Base-by-base conservation (phyloP, 2,113 vertebrate genomes). In the Tragelaphus strepsiceros region DNA sequence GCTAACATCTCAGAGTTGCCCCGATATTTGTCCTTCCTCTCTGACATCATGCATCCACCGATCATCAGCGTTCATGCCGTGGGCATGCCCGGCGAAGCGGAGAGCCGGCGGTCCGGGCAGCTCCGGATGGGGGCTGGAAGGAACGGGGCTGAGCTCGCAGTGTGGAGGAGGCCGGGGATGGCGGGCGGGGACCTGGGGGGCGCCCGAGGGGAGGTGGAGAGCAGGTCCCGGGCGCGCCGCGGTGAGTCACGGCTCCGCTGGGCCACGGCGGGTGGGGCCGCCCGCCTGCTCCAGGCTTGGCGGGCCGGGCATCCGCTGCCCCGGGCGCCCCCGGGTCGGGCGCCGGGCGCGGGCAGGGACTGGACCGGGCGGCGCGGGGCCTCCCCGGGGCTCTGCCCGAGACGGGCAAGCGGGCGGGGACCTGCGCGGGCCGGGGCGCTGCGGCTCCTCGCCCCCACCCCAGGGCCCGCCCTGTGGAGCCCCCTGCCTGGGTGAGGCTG, bases 211-310 rank as follows among this genome's bases (percentile, higher is more conserved):
- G 32, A 12, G 51, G 51, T 8, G 80, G 80, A 54, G 80, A 82
- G 32, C 32, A 35, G 32, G 64, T 67, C 16, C 32, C 9, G 32
- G 32, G 64, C 62, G 3, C 7, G 62, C 32, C 32, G 19, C 19
- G 5, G 11, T 87, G 97, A 96, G 71, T 97, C 97, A 91, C 35
- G 21, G 56, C 53, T 51, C 24, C 19, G 1, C 28, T 1, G 93
- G 88, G 93, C 93, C 4, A 88, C 88, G 28, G 35, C 62, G 2
- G 51, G 87, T 71, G 83, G 56, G 61, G 74, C 59, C 30, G 53
- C 53, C 74, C n/a, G 15, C 43, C 43, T 71, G 16, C n/a, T 58
- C 59, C 19, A 64, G 87, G 53, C 87, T 56, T 53, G 43, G 28
- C 22, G 56, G 56, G 54, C 61, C 46, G 16, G 51, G 59, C n/a